phyloP scores from a whole-genome alignment of 2,797 vertebrate genomes.

The Diglossa cyanea region DNA sequence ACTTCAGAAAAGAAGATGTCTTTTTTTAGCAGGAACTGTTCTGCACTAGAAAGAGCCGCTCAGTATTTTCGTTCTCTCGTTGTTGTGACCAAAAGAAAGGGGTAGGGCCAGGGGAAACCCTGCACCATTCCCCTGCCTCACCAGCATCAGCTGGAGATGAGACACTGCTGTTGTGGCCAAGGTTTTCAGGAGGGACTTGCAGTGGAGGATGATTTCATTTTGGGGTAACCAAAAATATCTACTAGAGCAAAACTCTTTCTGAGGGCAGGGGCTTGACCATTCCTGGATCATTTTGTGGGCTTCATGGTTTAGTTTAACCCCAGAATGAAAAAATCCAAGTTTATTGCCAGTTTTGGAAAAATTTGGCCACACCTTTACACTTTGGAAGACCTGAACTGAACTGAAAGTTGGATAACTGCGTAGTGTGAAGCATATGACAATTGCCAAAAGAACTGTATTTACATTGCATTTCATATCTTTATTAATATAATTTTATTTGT shows the following conservation, averaged over 20 bases:
- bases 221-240: neutral
- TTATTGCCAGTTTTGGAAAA: neutral
- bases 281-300: neutral
- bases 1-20: conserved; percentile 77
- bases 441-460: neutral
- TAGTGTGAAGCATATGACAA: neutral
- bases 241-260: neutral
- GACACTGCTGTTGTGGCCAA: neutral
- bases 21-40: conserved; percentile 74
- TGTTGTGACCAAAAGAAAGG: conserved; percentile 29
- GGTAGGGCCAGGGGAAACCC: conserved; percentile 21
- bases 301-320: neutral
- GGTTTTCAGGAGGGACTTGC: neutral
- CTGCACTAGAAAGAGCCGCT: neutral
- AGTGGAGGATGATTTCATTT: neutral
- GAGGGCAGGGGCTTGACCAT: neutral
- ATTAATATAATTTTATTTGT: conserved; percentile 33
- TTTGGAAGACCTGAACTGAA: conserved; percentile 2
- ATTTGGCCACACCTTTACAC: neutral
- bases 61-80: conserved; percentile 20
- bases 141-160: neutral
- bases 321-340: conserved; percentile 2
- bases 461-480: neutral
- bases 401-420: neutral
- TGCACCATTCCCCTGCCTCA: conserved; percentile 20